phyloP scores from a whole-genome alignment of 2,888 invertebrate species.

The Fabriciana adippe region DNA sequence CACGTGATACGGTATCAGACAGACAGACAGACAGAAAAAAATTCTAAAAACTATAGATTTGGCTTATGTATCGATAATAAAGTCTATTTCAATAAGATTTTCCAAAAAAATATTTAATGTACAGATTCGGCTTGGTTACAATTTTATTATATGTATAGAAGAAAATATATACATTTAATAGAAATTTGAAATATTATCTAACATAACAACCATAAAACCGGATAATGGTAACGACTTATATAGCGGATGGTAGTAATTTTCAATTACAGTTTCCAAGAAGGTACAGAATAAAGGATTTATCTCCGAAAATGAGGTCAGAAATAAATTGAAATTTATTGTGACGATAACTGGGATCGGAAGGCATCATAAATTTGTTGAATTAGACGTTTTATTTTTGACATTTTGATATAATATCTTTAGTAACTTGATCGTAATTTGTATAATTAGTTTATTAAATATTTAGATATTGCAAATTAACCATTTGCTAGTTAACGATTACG shows the following conservation, averaged over 20 bases:
- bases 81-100: too few relatives aligned
- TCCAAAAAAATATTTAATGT: too few relatives aligned
- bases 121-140: too few relatives aligned
- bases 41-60: too few relatives aligned
- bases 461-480: too few relatives aligned
- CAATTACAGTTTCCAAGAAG: conserved; percentile 57
- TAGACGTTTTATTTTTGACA: conserved; percentile 28
- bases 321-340: conserved; percentile 72
- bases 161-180: conserved; percentile 1
- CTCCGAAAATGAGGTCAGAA: conserved; percentile 53
- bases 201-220: conserved; percentile 22
- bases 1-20: too few relatives aligned
- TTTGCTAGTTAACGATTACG: too few relatives aligned
- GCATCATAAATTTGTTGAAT: conserved; percentile 37
- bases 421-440: neutral
- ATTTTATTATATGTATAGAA: too few relatives aligned
- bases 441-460: neutral
- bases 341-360: conserved; percentile 71
- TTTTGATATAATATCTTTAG: conserved; percentile 23
- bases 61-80: too few relatives aligned
- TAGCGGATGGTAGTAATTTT: conserved; percentile 50
- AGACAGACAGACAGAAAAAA: too few relatives aligned
- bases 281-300: conserved; percentile 49
- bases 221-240: conserved; percentile 29
- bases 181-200: conserved; percentile 19